phyloP scores from a whole-genome alignment of 2,113 vertebrate species.

The Bucco capensis region DNA sequence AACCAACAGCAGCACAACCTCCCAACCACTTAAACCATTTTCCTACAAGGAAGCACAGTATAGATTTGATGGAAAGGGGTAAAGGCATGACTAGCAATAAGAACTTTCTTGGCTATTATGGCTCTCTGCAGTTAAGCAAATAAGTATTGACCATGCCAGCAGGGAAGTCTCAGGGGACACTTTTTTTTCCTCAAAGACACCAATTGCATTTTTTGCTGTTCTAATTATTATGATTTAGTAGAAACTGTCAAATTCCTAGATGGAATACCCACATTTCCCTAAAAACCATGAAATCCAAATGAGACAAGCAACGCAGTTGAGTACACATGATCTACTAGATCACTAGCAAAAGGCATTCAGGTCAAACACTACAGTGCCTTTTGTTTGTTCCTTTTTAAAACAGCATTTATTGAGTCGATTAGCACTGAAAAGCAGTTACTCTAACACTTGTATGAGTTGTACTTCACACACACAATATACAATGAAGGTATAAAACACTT shows the following conservation, averaged over 20 bases:
- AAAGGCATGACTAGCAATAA: not conserved
- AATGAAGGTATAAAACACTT: not conserved
- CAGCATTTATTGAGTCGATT: not conserved
- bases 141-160: fast-evolving
- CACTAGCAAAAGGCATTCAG: not conserved
- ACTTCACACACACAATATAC: not conserved
- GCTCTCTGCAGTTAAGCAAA: not conserved
- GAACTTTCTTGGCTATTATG: not conserved
- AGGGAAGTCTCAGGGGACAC: not conserved
- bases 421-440: not conserved
- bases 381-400: constrained; percentile 9
- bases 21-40: not conserved
- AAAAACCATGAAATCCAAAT: not conserved
- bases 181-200: not conserved
- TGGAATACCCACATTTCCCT: not conserved
- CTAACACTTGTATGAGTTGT: not conserved
- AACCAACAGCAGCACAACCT: not conserved
- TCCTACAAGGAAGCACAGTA: not conserved
- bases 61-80: not conserved
- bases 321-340: not conserved
- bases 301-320: not conserved
- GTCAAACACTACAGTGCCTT: not conserved
- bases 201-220: not conserved
- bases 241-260: not conserved
- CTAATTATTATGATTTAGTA: not conserved